phyloP scores from a whole-genome alignment of 2,888 invertebrate genomes.

The Terebella lapidaria region DNA sequence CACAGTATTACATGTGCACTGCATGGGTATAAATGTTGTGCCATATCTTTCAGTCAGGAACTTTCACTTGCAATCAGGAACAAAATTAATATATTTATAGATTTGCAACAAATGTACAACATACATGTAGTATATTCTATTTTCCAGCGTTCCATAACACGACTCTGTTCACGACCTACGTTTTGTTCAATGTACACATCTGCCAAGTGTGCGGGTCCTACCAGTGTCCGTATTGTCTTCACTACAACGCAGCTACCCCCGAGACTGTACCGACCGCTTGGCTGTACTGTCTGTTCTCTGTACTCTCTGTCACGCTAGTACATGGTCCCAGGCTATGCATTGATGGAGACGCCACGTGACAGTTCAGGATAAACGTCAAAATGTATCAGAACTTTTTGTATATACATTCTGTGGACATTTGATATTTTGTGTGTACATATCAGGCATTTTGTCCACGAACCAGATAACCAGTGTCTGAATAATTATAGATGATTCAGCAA shows the following conservation, averaged over 20 bases:
- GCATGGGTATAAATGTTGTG: neutral
- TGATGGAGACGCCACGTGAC: too few species aligned
- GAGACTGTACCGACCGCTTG: too few species aligned
- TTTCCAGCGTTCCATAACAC: constrained; percentile 1
- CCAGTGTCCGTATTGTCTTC: constrained; percentile 54
- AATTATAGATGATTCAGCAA: too few species aligned
- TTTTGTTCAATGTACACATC: constrained; percentile 47
- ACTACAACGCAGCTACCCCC: constrained; percentile 31
- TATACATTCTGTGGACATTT: too few species aligned
- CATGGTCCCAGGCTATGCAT: too few species aligned
- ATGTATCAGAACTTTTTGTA: too few species aligned
- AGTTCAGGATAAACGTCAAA: too few species aligned
- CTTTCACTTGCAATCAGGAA: neutral
- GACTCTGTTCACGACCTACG: constrained; percentile 2
- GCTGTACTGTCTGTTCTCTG: too few species aligned
- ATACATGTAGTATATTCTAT: neutral
- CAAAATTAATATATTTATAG: neutral
- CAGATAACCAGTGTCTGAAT: too few species aligned
- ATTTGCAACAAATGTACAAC: neutral
- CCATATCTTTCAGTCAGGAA: neutral
- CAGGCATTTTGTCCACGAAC: too few species aligned
- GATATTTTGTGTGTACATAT: too few species aligned
- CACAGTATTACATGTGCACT: neutral
- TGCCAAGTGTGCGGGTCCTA: constrained; percentile 54
- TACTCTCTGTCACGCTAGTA: too few species aligned